These are phyloP conservation scores for Oligia fasciuncula DNA, from an alignment of 2,888 invertebrate species.

Conservation along the genomic window DNA sequence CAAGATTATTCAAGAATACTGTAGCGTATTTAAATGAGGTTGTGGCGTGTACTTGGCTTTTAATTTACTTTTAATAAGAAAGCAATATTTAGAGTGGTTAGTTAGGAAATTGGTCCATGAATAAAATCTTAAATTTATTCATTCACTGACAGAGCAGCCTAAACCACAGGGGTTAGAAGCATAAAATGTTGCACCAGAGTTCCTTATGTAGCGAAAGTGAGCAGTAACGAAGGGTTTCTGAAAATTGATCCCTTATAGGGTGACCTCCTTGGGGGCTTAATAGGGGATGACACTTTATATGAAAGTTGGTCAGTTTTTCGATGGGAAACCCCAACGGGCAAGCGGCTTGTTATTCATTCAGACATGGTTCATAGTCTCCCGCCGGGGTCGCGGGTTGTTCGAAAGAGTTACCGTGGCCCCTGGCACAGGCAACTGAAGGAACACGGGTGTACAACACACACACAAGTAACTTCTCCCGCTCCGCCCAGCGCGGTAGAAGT, in stretches of 20 bases:
- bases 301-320: not conserved
- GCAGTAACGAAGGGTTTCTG: not conserved
- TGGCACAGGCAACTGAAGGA: too few relatives aligned
- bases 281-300: not conserved
- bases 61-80: slow-evolving; percentile 10
- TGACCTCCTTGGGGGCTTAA: not conserved
- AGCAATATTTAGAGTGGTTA: not conserved
- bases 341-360: not conserved
- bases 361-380: not conserved
- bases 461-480: too few relatives aligned
- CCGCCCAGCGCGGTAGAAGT: too few relatives aligned
- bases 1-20: slow-evolving; percentile 28
- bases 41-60: slow-evolving; percentile 11
- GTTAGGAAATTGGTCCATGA: not conserved
- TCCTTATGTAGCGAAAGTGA: not conserved
- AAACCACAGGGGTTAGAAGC: not conserved
- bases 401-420: too few relatives aligned
- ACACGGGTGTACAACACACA: too few relatives aligned
- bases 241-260: not conserved
- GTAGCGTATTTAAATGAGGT: slow-evolving; percentile 14
- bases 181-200: not conserved
- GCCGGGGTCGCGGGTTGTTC: too few relatives aligned
- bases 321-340: not conserved
- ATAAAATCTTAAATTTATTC: not conserved
- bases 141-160: not conserved